Evolutionary conservation across 2,888 invertebrate species (phyloP).

Genomic region (Leistus spinibarbis): DNA sequence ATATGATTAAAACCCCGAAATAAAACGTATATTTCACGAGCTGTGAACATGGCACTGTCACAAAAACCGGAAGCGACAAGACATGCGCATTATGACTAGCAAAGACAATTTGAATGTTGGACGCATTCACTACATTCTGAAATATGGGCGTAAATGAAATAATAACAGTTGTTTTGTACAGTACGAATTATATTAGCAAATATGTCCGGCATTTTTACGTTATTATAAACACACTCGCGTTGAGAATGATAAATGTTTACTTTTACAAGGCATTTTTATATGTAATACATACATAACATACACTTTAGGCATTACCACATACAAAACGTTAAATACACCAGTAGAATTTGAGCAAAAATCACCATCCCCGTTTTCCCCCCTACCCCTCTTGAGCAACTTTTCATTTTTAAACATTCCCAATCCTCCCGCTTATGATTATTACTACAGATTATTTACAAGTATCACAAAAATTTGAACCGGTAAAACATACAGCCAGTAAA

Average conservation of each 20-base stretch:
- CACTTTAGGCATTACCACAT: slow-evolving; percentile 31
- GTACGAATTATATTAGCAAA: slow-evolving; percentile 36
- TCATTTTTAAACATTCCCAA: background rate
- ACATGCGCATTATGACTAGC: too few relatives aligned
- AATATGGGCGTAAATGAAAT: slow-evolving; percentile 22
- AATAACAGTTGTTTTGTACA: slow-evolving; percentile 32
- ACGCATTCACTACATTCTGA: slow-evolving; percentile 29
- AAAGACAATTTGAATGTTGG: slow-evolving; percentile 30
- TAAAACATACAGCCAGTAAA: too few relatives aligned
- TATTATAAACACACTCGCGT: slow-evolving; percentile 14
- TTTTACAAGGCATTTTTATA: slow-evolving; percentile 30
- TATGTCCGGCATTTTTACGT: slow-evolving; percentile 22
- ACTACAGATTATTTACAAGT: background rate
- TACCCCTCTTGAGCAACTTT: background rate
- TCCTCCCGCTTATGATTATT: background rate
- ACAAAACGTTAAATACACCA: slow-evolving; percentile 23
- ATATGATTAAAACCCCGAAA: too few relatives aligned
- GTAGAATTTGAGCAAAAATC: background rate
- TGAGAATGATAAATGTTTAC: slow-evolving; percentile 7
- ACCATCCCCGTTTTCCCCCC: background rate
- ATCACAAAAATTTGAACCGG: background rate
- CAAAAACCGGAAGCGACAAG: too few relatives aligned
- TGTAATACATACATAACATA: slow-evolving; percentile 31
- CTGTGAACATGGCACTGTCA: too few relatives aligned
- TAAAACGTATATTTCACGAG: too few relatives aligned